A percentile compares a stretch with the other conserved stretches of the same genome.
Conservation (phyloP, 2,113 vertebrate genomes). For the Sceloporus undulatus region DNA sequence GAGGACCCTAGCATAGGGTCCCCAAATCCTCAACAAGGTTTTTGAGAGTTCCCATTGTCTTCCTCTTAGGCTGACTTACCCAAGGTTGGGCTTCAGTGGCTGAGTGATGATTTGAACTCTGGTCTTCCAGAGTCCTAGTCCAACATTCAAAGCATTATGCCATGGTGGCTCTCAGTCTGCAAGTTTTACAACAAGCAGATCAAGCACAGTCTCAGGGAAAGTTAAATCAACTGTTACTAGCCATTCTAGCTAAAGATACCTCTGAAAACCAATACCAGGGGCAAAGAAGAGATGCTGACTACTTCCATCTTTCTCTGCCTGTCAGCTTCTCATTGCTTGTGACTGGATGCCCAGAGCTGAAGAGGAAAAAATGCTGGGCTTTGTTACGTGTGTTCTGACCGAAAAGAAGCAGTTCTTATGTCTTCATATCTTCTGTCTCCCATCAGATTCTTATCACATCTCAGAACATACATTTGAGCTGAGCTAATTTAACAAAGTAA, state of each 20-base stretch:
- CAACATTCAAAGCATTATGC: too few species aligned
- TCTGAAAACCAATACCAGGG: background rate
- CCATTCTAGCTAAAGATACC: too few species aligned
- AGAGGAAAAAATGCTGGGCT: background rate
- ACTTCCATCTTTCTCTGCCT: background rate
- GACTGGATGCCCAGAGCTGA: background rate
- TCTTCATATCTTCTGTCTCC: background rate
- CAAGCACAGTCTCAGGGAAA: background rate
- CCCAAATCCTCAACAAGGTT: too few species aligned
- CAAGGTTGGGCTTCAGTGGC: too few species aligned
- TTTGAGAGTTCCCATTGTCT: too few species aligned
- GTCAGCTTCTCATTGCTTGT: background rate
- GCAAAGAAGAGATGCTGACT: background rate
- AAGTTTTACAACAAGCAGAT: background rate
- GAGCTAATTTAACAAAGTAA: slow-evolving; percentile 63
- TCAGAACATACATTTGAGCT: slow-evolving; percentile 47
- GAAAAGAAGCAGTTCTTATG: background rate
- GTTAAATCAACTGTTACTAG: too few species aligned
- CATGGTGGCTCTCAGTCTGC: too few species aligned
- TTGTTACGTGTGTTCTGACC: background rate
- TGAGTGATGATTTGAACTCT: too few species aligned
- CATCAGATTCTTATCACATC: slow-evolving; percentile 16
- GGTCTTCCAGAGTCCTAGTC: too few species aligned
- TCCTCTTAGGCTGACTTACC: too few species aligned
- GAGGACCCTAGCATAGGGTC: too few species aligned